Percentiles rank a stretch among this genome's conserved stretches.
phyloP scores from a whole-genome alignment of 92 coral and sea anemone species.

The Porites lobata region DNA sequence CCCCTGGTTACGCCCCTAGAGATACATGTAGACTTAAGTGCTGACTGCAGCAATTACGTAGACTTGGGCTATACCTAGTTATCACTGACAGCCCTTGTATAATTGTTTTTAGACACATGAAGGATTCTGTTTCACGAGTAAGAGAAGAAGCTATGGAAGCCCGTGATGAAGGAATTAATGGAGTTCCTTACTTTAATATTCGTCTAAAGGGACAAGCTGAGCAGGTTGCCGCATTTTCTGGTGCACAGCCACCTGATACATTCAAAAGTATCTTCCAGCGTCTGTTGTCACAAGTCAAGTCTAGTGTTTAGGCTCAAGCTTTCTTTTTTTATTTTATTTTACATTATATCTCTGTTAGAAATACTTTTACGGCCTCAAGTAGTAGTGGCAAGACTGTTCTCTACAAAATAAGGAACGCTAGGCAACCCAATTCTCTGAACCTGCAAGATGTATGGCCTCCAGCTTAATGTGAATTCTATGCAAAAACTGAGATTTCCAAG shows the following conservation, averaged over 20 bases:
- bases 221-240: conserved; percentile 81
- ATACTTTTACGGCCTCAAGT: not conserved
- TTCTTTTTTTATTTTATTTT: not conserved
- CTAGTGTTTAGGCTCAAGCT: conserved; percentile 66
- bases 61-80: too few species aligned
- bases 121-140: conserved; percentile 73
- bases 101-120: conserved; percentile 65
- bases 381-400: too few species aligned
- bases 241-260: conserved; percentile 93
- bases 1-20: too few species aligned
- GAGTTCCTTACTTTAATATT: conserved; percentile 89
- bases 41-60: too few species aligned
- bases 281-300: conserved; percentile 70
- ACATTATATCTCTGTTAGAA: not conserved
- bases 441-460: too few species aligned
- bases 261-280: conserved; percentile 79
- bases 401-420: too few species aligned
- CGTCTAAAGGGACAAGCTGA: conserved; percentile 64
- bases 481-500: too few species aligned
- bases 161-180: conserved; percentile 69
- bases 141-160: conserved; percentile 84
- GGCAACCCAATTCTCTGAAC: too few species aligned
- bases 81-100: too few species aligned
- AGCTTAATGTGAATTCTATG: too few species aligned
- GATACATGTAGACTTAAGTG: too few species aligned